Evolutionary conservation across 2,113 vertebrate genomes (phyloP), one percentile per base, ranked within the genome.

Genomic region (Himantopus leucocephalus): DNA sequence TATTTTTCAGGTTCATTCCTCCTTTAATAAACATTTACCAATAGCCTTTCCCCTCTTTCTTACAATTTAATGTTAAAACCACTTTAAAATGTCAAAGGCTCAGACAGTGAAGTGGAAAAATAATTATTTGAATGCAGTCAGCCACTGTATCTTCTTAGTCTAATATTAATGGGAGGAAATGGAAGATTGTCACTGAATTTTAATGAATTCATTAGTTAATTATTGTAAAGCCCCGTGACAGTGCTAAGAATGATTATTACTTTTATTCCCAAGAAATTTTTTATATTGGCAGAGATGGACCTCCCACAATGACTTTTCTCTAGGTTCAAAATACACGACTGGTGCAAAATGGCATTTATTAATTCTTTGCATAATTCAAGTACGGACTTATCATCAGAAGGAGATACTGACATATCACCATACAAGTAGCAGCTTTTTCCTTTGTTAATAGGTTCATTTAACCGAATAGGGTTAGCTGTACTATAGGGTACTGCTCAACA

Each of bases 161-260:
- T 81, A 82, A 58, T 59, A 96, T 70, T 85, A 96, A 92, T 43
- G 41, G 34, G 12, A 78, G 32, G 29, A 93, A 95, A 93, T 82
- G 35, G 78, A 95, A 96, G 75, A 78, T 30, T 88, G 82, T n/a
- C 47, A 50, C 74, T 95, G 89, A 85, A 92, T 95, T 92, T 90
- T 94, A 90, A 95, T 91, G 60, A 90, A 95, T 92, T 96, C 47
- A 92, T 96, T 95, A 88, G 81, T 81, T 96, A 90, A 96, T 96
- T 90, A 88, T 39, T 50, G 66, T 71, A 95, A 92, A 85, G 66
- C 37, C 70, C 71, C 1, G 3, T 67, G 85, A 92, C 92, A 95
- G 72, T 27, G 39, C 52, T 64, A 90, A 92, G 85, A 78, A 92
- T 90, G 10, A 90, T 92, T 93, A 93, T 81, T 78, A 75, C 52